These are phyloP conservation scores for Gortyna flavago DNA, from an alignment of 2,888 invertebrate species.

Conservation along the genomic window DNA sequence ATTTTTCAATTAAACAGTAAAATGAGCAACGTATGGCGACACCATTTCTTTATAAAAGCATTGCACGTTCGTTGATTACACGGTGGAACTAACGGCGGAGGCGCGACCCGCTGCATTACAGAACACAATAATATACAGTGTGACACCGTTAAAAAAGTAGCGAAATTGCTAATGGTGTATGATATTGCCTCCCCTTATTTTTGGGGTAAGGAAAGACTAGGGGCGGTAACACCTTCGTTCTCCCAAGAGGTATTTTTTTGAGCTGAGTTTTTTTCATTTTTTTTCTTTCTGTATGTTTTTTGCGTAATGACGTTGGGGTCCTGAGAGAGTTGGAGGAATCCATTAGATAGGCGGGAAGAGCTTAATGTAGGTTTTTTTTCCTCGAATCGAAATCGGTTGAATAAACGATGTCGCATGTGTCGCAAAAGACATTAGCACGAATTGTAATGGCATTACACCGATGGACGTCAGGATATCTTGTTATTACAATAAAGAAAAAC, in stretches of 20 bases:
- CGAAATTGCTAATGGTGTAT: slow-evolving; percentile 91
- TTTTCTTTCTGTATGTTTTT: slow-evolving; percentile 73
- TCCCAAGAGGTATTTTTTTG: slow-evolving; percentile 87
- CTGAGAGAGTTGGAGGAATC: slow-evolving; percentile 89
- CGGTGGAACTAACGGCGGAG: slow-evolving; percentile 16
- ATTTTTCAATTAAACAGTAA: slow-evolving; percentile 84
- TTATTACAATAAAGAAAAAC: slow-evolving; percentile 24
- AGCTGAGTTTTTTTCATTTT: slow-evolving; percentile 78
- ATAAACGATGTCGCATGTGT: slow-evolving; percentile 82
- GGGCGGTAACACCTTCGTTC: slow-evolving; percentile 89
- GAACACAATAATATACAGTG: slow-evolving; percentile 81
- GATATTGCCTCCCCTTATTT: slow-evolving; percentile 90
- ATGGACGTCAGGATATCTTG: slow-evolving; percentile 24
- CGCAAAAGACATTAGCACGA: slow-evolving; percentile 78
- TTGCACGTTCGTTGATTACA: slow-evolving; percentile 54
- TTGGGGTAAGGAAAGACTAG: slow-evolving; percentile 87
- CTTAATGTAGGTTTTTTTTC: slow-evolving; percentile 86
- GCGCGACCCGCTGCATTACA: slow-evolving; percentile 63
- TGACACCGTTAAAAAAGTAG: slow-evolving; percentile 90
- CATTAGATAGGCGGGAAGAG: slow-evolving; percentile 89
- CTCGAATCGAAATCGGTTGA: slow-evolving; percentile 78
- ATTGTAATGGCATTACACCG: slow-evolving; percentile 80
- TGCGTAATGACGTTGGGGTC: slow-evolving; percentile 88
- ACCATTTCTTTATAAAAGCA: slow-evolving; percentile 52
- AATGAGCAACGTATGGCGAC: slow-evolving; percentile 76